Evolutionary conservation across 2,797 vertebrate genomes (phyloP).

Genomic region (Chanos chanos): DNA sequence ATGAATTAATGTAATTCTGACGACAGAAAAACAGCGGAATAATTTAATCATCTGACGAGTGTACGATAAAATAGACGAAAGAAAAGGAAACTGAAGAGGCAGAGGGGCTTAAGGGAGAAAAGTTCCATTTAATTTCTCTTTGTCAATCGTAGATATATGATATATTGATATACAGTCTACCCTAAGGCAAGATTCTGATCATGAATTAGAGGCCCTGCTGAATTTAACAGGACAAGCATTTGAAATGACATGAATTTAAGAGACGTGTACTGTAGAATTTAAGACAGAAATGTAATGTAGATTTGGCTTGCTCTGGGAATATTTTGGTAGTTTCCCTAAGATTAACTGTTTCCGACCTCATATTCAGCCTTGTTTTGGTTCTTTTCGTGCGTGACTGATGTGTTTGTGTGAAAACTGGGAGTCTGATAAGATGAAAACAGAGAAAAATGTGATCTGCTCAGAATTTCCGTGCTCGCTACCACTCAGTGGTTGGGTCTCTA

Average conservation of each 20-base stretch:
- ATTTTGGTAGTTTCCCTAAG: too few relatives aligned
- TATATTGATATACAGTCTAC: neutral
- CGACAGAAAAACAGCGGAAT: slow-evolving; percentile 28
- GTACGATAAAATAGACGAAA: neutral
- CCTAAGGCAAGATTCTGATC: neutral
- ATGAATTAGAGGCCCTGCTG: too few relatives aligned
- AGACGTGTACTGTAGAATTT: too few relatives aligned
- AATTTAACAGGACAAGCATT: too few relatives aligned
- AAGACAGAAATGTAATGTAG: too few relatives aligned
- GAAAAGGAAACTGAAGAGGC: neutral
- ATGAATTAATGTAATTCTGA: slow-evolving; percentile 48
- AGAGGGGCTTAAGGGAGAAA: neutral
- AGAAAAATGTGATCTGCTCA: neutral
- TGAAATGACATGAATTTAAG: too few relatives aligned
- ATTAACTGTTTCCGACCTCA: too few relatives aligned
- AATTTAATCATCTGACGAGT: slow-evolving; percentile 10
- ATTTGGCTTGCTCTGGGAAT: too few relatives aligned
- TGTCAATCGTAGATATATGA: neutral
- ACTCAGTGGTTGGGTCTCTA: neutral
- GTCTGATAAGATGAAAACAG: neutral
- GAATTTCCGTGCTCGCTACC: neutral
- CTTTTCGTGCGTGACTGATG: too few relatives aligned
- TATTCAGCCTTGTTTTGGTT: too few relatives aligned
- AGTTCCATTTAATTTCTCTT: neutral
- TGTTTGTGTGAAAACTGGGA: too few relatives aligned